A percentile compares a stretch with the other conserved stretches of the same genome.
Conservation (phyloP, 2,888 invertebrate genomes). For the Sesia apiformis region DNA sequence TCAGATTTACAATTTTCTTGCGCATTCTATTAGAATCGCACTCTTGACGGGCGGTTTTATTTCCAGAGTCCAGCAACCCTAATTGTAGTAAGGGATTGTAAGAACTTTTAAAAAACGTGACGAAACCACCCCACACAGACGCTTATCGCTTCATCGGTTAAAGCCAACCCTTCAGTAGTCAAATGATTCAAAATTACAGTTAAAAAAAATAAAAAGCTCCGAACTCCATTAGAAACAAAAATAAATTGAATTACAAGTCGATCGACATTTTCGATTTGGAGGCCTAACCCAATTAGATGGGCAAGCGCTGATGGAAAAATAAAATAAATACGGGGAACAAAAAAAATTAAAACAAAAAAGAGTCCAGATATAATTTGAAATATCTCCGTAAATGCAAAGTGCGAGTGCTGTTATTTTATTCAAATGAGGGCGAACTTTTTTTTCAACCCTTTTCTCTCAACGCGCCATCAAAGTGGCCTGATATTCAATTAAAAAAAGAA, state of each 20-base stretch:
- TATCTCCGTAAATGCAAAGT: constrained; percentile 75
- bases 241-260: constrained; percentile 74
- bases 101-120: too few species aligned
- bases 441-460: constrained; percentile 63
- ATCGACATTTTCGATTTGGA: constrained; percentile 73
- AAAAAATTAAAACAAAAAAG: constrained; percentile 69
- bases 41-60: too few species aligned
- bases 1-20: too few species aligned
- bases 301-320: constrained; percentile 71
- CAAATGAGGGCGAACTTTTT: constrained; percentile 73
- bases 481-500: constrained; percentile 75
- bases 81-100: too few species aligned
- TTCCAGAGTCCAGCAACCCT: too few species aligned
- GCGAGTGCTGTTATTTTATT: constrained; percentile 75
- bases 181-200: constrained; percentile 64
- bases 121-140: too few species aligned
- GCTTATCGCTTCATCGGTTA: constrained; percentile 7
- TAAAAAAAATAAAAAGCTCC: constrained; percentile 55
- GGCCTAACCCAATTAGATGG: constrained; percentile 73
- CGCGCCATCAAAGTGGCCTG: constrained; percentile 74
- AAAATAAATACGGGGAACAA: constrained; percentile 70
- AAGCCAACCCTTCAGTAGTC: constrained; percentile 43
- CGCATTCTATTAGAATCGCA: too few species aligned
- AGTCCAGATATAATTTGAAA: constrained; percentile 75
- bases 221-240: constrained; percentile 74